Base-by-base conservation (phyloP, 92 coral and sea anemone species). In the Chrysogorgia sp. region DNA sequence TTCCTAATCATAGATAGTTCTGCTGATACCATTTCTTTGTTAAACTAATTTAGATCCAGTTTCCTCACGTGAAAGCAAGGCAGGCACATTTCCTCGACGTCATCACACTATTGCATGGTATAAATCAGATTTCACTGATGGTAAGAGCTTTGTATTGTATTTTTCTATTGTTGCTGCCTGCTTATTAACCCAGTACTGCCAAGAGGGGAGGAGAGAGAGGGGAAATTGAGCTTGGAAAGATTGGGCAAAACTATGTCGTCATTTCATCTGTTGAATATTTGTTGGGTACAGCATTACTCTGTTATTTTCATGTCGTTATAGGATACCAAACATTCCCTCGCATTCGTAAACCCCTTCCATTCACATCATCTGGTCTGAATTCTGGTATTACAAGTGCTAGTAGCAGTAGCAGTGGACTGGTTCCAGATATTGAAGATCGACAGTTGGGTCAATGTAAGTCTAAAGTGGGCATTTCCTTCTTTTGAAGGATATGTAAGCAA, bases 301-400 rank as follows among this genome's bases (percentile, higher is more conserved):
- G 22, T 64, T 12, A 32, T 64, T 33, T 64, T 64, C 48, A 0
- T 0, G 15, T 59, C 3, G 34, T 34, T 69, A 8, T 49, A 91
- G 99, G 92, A 48, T 88, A 92, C 82, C 99, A 91, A 63, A 89
- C 92, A 10, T 96, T 92, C 35, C 96, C 91, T 37, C 81, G 97
- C 33, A 88, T 86, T 40, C 93, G 99, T 47, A 96, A 96, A 75
- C 99, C 92, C 30, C 99, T 96, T 28, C 75, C 89, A 1, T 91
- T 93, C 25, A 81, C 90, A 89, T 72, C 96, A 33, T 76, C 83
- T 14, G 94, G 85, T 34, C 80, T 81, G 84, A 86, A 88, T 35
- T 90, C 91, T 28, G 97, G 99, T 31, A 96, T 92, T 8, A 92
- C 97, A 0, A 96, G 99, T 74, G 86, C 92, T 58, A 96, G 99